Conservation (phyloP, 2,888 invertebrate species). For the Hydrotaea cyrtoneurina region DNA sequence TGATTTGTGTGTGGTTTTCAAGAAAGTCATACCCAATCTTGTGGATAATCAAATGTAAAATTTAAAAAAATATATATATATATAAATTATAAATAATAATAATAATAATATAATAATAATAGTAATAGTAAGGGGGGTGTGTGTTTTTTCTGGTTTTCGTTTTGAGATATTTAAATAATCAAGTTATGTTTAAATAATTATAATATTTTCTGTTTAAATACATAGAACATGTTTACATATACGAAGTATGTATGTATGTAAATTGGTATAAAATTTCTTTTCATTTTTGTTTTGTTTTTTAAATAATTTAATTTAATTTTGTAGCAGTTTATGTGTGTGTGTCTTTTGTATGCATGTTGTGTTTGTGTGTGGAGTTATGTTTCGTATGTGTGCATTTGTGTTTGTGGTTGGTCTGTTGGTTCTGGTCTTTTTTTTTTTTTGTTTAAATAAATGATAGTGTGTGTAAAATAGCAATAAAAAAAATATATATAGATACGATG, state of each 20-base stretch:
- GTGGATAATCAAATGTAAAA: constrained; percentile 41
- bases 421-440: background rate
- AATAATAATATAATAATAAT: constrained; percentile 18
- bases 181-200: constrained; percentile 51
- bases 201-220: constrained; percentile 49
- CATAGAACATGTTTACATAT: constrained; percentile 36
- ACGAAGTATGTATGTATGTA: constrained; percentile 37
- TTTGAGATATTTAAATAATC: constrained; percentile 45
- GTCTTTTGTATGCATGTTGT: constrained; percentile 10
- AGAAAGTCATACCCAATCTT: constrained; percentile 54
- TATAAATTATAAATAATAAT: constrained; percentile 37
- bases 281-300: constrained; percentile 45
- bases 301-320: constrained; percentile 51
- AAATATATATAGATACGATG: background rate
- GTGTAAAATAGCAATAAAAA: background rate
- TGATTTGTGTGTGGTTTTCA: constrained; percentile 48
- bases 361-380: too few relatives aligned
- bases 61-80: constrained; percentile 38
- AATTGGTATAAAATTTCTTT: constrained; percentile 54
- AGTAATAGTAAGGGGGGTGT: constrained; percentile 7
- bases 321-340: constrained; percentile 29
- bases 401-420: background rate
- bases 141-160: constrained; percentile 25
- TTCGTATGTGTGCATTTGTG: too few relatives aligned
- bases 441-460: constrained; percentile 16